Percentiles rank a stretch among this genome's conserved stretches.
Conservation (phyloP, 2,113 vertebrate species). For the Camelus dromedarius region DNA sequence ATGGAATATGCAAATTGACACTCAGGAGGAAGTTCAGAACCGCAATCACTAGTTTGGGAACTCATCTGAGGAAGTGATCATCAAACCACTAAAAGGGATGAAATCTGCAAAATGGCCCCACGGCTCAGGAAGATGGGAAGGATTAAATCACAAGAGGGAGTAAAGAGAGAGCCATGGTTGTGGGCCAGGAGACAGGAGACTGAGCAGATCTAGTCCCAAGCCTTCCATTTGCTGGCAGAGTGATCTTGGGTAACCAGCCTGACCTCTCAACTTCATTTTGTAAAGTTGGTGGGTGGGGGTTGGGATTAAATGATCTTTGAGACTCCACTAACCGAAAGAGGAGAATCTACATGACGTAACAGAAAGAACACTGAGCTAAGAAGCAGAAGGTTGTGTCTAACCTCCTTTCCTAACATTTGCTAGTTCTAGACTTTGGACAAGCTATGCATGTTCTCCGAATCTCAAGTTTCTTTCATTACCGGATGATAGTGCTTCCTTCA, state of each 20-base stretch:
- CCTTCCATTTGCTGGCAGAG: not conserved
- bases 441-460: not conserved
- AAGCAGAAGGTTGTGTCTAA: not conserved
- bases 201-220: not conserved
- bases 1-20: not conserved
- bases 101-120: not conserved
- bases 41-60: not conserved
- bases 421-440: not conserved
- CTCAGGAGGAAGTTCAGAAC: not conserved
- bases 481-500: not conserved
- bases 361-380: not conserved
- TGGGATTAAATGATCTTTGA: not conserved
- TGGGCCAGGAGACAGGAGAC: not conserved
- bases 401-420: not conserved
- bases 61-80: not conserved
- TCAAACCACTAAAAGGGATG: not conserved
- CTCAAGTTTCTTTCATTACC: not conserved
- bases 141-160: not conserved
- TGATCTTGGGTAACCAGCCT: not conserved
- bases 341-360: not conserved
- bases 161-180: not conserved
- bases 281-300: not conserved
- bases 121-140: not conserved
- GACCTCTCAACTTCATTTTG: not conserved
- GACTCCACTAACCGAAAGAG: not conserved